These are phyloP conservation scores for Caenorhabditis brenneri DNA, from an alignment of 1,140 invertebrate genomes.

Conservation along the genomic window DNA sequence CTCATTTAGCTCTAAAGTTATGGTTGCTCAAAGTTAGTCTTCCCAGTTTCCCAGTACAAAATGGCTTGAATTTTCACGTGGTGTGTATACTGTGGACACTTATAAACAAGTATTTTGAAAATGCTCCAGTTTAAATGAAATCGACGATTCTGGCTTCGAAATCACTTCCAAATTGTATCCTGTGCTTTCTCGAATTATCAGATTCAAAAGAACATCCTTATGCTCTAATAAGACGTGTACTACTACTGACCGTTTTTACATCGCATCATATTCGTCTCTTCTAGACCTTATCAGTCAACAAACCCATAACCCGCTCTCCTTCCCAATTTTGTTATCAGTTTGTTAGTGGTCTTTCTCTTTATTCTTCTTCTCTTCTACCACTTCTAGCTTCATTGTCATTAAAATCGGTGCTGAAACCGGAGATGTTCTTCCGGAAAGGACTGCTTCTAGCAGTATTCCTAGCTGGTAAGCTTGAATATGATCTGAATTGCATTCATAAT, in stretches of 20 bases:
- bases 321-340: background rate
- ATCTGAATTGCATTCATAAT: too few species aligned
- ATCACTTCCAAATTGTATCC: too few species aligned
- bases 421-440: background rate
- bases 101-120: too few species aligned
- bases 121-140: too few species aligned
- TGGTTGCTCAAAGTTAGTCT: too few species aligned
- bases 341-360: background rate
- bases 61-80: too few species aligned
- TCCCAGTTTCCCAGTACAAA: too few species aligned
- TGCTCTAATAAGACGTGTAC: background rate
- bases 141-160: too few species aligned
- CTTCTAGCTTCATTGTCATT: background rate
- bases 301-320: background rate
- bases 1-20: too few species aligned
- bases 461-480: background rate
- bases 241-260: background rate
- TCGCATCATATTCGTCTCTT: background rate
- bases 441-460: background rate
- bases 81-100: too few species aligned
- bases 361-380: background rate
- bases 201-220: too few species aligned
- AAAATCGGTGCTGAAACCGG: background rate
- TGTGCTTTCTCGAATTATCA: too few species aligned
- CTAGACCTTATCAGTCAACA: background rate